These are phyloP conservation scores for Avahi laniger DNA, from an alignment of 2,797 vertebrate genomes.

Conservation along the genomic window DNA sequence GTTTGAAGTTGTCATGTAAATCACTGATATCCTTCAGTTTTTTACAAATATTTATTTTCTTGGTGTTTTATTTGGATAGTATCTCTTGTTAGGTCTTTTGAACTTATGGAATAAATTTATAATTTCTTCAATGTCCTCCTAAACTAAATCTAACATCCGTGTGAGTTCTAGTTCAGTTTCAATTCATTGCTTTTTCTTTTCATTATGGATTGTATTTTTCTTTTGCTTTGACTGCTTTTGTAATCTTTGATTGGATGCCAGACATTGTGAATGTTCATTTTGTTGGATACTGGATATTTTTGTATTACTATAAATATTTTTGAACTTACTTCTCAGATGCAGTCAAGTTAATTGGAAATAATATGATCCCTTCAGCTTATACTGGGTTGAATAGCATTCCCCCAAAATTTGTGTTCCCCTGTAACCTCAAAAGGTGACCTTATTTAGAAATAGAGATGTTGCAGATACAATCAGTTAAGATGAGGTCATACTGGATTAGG, in stretches of 20 bases:
- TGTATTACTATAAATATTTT: background rate
- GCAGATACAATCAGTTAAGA: background rate
- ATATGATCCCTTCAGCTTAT: background rate
- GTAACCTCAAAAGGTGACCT: background rate
- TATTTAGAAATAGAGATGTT: background rate
- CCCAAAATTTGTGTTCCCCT: background rate
- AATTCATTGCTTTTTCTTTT: background rate
- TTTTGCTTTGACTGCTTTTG: background rate
- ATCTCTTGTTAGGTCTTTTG: background rate
- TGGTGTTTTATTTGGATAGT: background rate
- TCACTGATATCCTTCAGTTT: background rate
- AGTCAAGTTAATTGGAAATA: background rate
- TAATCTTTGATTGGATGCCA: background rate
- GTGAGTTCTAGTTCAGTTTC: background rate
- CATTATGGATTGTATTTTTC: background rate
- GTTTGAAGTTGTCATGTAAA: background rate
- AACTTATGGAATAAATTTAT: background rate
- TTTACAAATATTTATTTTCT: background rate
- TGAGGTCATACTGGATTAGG: background rate
- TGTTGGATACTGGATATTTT: background rate
- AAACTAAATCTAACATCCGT: background rate
- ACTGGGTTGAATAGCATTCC: background rate
- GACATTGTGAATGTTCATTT: background rate
- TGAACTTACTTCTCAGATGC: background rate
- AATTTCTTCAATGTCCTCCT: background rate